A percentile compares a stretch with the other conserved stretches of the same genome.
These are phyloP conservation scores for Synergus itoensis DNA, from an alignment of 2,888 invertebrate genomes.

Conservation along the genomic window DNA sequence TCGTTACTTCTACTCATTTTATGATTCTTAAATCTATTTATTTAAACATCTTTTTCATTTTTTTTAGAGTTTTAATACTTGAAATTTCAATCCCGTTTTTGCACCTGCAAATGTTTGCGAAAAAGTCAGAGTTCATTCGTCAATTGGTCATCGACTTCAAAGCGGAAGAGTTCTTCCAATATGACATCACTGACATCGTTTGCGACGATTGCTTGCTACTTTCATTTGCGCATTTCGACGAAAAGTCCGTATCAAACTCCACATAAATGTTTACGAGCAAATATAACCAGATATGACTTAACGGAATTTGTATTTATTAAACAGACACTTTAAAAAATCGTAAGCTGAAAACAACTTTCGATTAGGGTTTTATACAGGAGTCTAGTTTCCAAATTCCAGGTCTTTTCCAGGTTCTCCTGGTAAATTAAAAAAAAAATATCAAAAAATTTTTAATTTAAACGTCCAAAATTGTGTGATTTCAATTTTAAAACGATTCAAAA, in stretches of 20 bases:
- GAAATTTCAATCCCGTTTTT: not conserved
- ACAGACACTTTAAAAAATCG: not conserved
- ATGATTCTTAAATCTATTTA: not conserved
- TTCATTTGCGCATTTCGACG: conserved; percentile 9
- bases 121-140: not conserved
- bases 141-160: conserved; percentile 14
- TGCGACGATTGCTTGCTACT: not conserved
- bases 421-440: too few relatives aligned
- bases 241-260: not conserved
- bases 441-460: too few relatives aligned
- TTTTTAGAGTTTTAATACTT: not conserved
- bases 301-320: conserved; percentile 7
- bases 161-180: conserved; percentile 9
- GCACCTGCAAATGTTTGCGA: not conserved
- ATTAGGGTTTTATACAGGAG: not conserved
- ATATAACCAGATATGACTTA: conserved; percentile 1
- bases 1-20: not conserved
- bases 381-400: too few relatives aligned
- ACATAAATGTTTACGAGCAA: conserved; percentile 17
- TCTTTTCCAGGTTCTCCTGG: too few relatives aligned
- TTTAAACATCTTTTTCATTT: not conserved
- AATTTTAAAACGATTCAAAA: too few relatives aligned
- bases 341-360: not conserved
- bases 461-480: too few relatives aligned
- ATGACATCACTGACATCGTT: conserved; percentile 16